Base-by-base conservation (phyloP, 2,888 invertebrate genomes). In the Hemistola chrysoprasaria region DNA sequence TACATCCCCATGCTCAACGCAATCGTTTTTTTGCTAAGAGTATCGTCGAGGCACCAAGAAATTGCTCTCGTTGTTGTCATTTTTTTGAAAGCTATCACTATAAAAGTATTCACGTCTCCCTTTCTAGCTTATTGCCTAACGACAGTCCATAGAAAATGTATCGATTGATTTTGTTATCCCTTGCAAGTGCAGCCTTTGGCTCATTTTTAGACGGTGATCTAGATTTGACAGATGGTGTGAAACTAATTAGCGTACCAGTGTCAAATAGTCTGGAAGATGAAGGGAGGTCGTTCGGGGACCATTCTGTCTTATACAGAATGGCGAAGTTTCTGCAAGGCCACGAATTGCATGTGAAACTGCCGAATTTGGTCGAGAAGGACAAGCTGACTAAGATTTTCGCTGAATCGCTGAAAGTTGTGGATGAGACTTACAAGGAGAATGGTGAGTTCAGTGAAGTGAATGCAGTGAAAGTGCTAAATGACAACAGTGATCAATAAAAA, bases 341-440 rank as follows among this genome's bases (percentile, higher is more conserved):
- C 52, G 95, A 95, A 65, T 68, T 95, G 8, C 91, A 93, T 62
- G 92, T 95, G 42, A 93, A 92, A 60, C 74, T 95, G 36, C 92
- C 92, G 0, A 93, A 92, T 63, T 72, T 95, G 48, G 85, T 95
- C 44, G 93, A 93, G 5, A 91, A 91, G 53, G 91, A 91, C 9
- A 92, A 92, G 48, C 78, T 93, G 41, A 92, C 92, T 56, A 87
- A 88, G 26, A 90, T 92, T 3, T 72, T 93, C 0, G 75, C 86
- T 9, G 90, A 90, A 40, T 85, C 90, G 0, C 45, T 91, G 53
- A 88, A 90, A 35, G 75, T 80, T n/a, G 80, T 85, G n/a, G 84
- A 86, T 50, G 87, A 78, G 3, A 71, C 74, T 0, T 80, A 78
- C 32, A 86, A 86, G 53, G 78, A 82, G 20, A 80, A 85, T 48